Base-by-base conservation (phyloP, 2,113 vertebrate genomes). In the Cygnus atratus region DNA sequence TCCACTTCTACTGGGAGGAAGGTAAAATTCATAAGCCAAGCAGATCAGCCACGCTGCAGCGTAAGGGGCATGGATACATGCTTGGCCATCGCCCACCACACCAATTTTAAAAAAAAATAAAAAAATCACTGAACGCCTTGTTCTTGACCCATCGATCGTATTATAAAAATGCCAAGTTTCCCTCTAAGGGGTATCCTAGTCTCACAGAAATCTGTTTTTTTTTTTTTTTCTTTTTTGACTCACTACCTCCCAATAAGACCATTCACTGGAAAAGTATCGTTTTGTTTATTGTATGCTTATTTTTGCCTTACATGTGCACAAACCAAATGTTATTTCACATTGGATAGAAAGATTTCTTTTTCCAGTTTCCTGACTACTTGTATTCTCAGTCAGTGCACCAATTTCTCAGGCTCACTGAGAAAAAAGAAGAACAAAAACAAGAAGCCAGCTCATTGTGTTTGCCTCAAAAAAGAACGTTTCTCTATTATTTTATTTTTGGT, bases 41-140 rank as follows among this genome's bases (percentile, higher is more conserved):
- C 3, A 31, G 3, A 9, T 0, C 22, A 31, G 14, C n/a, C 2
- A 1, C 2, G 13, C 46, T 75, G 52, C 35, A 57, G 50, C 1
- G 14, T 18, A 63, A 55, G 39, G 7, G 19, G 54, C 52, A 84
- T 20, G 48, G 52, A 84, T 15, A 10, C 8, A 2, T 0, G 0
- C n/a, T 2, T 1, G 3, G 31, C 50, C 55, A 25, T 24, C 4
- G 2, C 39, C 46, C 16, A 11, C 7, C 44, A 11, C 3, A 0
- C 5, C 29, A 24, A 3, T 5, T 46, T 46, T 46, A 46, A 15
- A 15, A 17, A 26, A 77, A 68, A n/a, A n/a, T n/a, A n/a, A n/a
- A n/a, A n/a, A n/a, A 63, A 66, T 24, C 21, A 59, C 17, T 13
- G 13, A 8, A 21, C 18, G 10, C 5, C 35, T 12, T 33, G 46